phyloP scores from a whole-genome alignment of 2,797 vertebrate genomes.

The Macropodus opercularis region DNA sequence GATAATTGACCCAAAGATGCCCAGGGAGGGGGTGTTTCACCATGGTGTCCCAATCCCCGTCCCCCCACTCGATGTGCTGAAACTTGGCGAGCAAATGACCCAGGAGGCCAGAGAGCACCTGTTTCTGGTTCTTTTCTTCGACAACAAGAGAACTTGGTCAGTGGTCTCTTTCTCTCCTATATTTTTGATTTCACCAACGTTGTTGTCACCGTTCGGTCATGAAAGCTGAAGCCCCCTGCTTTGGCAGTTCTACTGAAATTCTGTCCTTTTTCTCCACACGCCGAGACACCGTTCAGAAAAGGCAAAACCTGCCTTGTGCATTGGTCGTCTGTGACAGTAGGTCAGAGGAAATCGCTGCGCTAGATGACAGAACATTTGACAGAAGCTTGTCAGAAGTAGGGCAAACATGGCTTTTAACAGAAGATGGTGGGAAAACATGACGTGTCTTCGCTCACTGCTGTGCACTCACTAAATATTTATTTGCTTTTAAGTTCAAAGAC shows the following conservation, averaged over 20 bases:
- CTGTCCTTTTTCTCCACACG: not conserved
- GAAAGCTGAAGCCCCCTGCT: not conserved
- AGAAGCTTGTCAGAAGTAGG: slow-evolving; percentile 55
- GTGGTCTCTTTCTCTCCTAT: slow-evolving; percentile 44
- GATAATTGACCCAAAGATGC: slow-evolving; percentile 99
- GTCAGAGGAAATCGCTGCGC: too few relatives aligned
- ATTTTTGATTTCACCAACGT: not conserved
- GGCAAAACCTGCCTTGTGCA: too few relatives aligned
- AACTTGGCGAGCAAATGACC: slow-evolving; percentile 98
- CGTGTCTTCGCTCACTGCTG: slow-evolving; percentile 51
- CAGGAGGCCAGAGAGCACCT: slow-evolving; percentile 98
- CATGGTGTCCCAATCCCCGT: slow-evolving; percentile 97
- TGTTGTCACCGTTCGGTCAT: not conserved
- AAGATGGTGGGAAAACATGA: slow-evolving; percentile 16
- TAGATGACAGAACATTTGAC: slow-evolving; percentile 6
- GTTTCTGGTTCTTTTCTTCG: slow-evolving; percentile 98
- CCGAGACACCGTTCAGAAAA: not conserved
- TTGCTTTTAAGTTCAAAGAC: not conserved
- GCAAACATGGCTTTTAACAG: slow-evolving; percentile 50
- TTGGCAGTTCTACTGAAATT: not conserved
- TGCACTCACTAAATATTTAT: slow-evolving; percentile 5
- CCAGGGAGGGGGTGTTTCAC: slow-evolving; percentile 97
- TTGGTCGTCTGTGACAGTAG: too few relatives aligned
- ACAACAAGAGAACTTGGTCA: slow-evolving; percentile 99
- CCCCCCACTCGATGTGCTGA: slow-evolving; percentile 96